Evolutionary conservation across 2,113 vertebrate species (phyloP), one percentile per base, ranked within the genome.

Genomic region (Ptilonorhynchus violaceus): DNA sequence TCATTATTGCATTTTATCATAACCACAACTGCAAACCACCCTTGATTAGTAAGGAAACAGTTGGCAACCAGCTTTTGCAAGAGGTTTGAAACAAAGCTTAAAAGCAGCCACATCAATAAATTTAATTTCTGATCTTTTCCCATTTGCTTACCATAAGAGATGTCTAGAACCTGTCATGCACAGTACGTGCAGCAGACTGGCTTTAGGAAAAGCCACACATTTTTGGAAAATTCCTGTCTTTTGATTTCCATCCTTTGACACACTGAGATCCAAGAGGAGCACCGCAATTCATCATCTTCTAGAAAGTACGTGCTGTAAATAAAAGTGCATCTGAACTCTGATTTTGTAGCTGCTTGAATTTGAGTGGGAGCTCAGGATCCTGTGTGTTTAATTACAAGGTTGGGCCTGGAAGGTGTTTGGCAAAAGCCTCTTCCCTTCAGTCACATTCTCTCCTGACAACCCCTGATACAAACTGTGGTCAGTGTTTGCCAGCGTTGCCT

Each of bases 201-300:
- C 42, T 78, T 94, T 55, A n/a, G 47, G 60, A 79, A 35, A 60
- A 82, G 33, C 35, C 13, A 44, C 6, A 59, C 10, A 11, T 12
- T 24, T 52, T 28, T 67, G 16, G 23, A 39, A 59, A 59, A 9
- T 56, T 49, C 35, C 27, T 46, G 15, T 27, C 5, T 59, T 46
- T 44, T 84, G 28, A 19, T 14, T 77, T 77, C n/a, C 19, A 12
- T 49, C 17, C 37, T 19, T 44, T 60, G 49, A 13, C 55, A 60
- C 30, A 1, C n/a, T 13, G 47, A 56, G 72, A 67, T 33, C 27
- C 5, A 2, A 73, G 72, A 39, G 49, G 44, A 79, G 1, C 1
- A 0, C 47, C 69, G 47, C 55, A 24, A 0, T 88, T 56, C 39
- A 0, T 50, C 0, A 0, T 59, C 39, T 35, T 33, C 41, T 35